Percentiles rank a stretch among this genome's conserved stretches.
Conservation (phyloP, 92 coral and sea anemone genomes). For the Bergia sp. region DNA sequence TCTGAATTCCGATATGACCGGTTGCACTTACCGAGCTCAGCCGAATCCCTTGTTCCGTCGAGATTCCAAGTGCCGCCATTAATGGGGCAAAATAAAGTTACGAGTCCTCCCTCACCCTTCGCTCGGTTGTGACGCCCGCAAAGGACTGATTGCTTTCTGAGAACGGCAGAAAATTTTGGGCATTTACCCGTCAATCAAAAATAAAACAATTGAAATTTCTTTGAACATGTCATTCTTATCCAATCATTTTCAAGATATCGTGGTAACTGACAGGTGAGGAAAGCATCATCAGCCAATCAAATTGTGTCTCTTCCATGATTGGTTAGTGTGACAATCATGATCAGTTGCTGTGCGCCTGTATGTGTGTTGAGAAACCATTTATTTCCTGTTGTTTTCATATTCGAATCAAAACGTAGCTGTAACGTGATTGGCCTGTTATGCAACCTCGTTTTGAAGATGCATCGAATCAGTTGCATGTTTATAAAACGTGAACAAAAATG, state of each 20-base stretch:
- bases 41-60: conserved; percentile 84
- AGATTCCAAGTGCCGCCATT: conserved; percentile 37
- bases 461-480: neutral
- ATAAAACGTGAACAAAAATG: neutral
- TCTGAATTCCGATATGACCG: neutral
- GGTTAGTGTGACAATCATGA: neutral
- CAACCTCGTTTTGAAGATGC: conserved; percentile 32
- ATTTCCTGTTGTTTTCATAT: too few relatives aligned
- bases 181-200: conserved; percentile 20
- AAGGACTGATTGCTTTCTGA: conserved; percentile 28
- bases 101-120: conserved; percentile 25
- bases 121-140: conserved; percentile 35
- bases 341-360: neutral
- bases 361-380: too few relatives aligned
- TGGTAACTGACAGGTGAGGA: conserved; percentile 60
- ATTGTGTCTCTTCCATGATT: neutral
- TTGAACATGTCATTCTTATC: conserved; percentile 25
- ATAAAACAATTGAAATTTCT: conserved; percentile 45
- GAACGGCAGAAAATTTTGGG: neutral
- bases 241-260: conserved; percentile 55
- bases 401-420: neutral
- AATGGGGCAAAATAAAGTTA: conserved; percentile 33
- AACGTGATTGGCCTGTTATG: conserved; percentile 1
- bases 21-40: conserved; percentile 84
- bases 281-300: conserved; percentile 55